phyloP scores from a whole-genome alignment of 2,113 vertebrate species.

The Acanthisitta chloris region DNA sequence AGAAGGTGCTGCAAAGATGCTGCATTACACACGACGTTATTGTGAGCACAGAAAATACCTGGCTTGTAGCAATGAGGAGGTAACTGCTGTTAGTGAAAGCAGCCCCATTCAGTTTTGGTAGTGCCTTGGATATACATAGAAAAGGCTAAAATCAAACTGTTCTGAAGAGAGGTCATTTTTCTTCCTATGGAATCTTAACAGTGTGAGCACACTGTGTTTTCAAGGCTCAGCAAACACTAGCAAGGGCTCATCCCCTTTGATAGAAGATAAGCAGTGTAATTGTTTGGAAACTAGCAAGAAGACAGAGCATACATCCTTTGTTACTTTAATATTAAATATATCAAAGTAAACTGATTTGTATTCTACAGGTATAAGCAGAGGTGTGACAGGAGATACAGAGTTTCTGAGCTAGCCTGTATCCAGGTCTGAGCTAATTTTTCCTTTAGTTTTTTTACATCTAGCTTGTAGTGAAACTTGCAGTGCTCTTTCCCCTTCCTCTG shows the following conservation, averaged over 20 bases:
- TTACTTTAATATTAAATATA: neutral
- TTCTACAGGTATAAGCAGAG: neutral
- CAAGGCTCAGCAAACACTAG: neutral
- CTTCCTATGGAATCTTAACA: accelerated
- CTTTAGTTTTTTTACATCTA: neutral
- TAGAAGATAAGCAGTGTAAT: neutral
- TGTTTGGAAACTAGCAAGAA: neutral
- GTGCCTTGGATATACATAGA: neutral
- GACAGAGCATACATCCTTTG: neutral
- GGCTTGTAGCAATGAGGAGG: neutral
- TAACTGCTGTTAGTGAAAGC: neutral
- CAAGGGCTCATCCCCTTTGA: neutral
- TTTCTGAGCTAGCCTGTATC: neutral
- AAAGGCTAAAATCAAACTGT: neutral
- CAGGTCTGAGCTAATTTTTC: neutral
- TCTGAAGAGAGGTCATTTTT: neutral
- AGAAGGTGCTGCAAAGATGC: slow-evolving; percentile 1
- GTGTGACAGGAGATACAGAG: neutral
- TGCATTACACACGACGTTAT: neutral
- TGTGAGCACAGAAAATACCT: neutral
- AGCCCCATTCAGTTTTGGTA: neutral
- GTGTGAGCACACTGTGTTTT: neutral
- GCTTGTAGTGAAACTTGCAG: neutral
- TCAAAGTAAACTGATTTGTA: neutral
- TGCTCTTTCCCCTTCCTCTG: neutral